Base-by-base conservation (phyloP, 2,888 invertebrate genomes). In the Drosophila anomelani region DNA sequence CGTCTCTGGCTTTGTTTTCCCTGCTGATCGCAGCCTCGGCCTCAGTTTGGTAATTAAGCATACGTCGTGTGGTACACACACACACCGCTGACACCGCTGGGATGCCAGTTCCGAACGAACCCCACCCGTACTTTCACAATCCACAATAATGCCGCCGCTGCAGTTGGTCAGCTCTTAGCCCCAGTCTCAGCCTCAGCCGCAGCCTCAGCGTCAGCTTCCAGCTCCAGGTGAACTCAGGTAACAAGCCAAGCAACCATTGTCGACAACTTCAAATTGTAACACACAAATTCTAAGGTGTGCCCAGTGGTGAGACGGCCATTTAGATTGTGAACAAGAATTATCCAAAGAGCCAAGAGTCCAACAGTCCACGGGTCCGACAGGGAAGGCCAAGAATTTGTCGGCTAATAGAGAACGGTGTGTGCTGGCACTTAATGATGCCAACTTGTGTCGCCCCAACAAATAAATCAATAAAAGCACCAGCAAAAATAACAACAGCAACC, bases 221-320 rank as follows among this genome's bases (percentile, higher is more conserved):
- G 60, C 60, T 29, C 29, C 49, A 20, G 58, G 47, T 36, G 58
- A 54, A 23, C 59, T 61, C 51, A 72, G 38, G 51, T 70, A 69
- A 49, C 61, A 67, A 64, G 62, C 73, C 76, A 10, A 20, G 83
- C 84, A 47, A 17, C 47, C 87, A 85, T 85, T 85, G 84, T 85
- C 84, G 84, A 85, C 85, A 88, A 86, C 89, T 85, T 86, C 79
- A 86, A 86, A 86, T 86, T 85, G 89, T 89, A 86, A 86, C 89
- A 86, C 89, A 85, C 84, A 86, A 85, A 86, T 86, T 86, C 85
- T 86, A 86, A 85, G 85, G 85, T 86, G 85, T 86, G 85, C 76
- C 85, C 68, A 6, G 51, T 53, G 51, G 34, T 53, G 36, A 81
- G 87, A 79, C 84, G 89, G 85, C 85, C 89, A 89, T 89, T 86